Base-by-base conservation (phyloP, 30 jellyfish, hydroid and myxozoan genomes). In the Aurelia aurita region DNA sequence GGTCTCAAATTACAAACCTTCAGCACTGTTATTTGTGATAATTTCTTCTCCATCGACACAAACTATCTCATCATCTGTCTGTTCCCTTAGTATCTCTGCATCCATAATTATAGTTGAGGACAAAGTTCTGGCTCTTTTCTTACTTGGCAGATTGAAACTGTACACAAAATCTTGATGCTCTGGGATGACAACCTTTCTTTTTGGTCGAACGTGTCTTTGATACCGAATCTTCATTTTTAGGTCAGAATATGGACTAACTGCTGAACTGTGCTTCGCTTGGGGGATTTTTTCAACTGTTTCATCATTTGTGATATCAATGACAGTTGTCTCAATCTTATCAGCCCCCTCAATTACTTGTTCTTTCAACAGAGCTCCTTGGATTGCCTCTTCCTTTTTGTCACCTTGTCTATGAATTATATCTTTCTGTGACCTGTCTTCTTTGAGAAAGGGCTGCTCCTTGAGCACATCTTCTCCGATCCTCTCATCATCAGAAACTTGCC, bases 91-190 rank as follows among this genome's bases (percentile, higher is more conserved):
- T 20, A 81, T 81, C 32, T 68, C 68, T 14, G 83, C 91, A 67
- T 54, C 60, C 21, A 79, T 81, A 46, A 81, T 81, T 23, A 69
- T 72, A 2, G 91, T 69, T 8, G 85, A 79, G 31, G 88, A 77
- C 69, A 53, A 28, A 46, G 74, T 32, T 47, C 81, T 53, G 15
- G 79, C 80, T 23, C 76, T 69, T 70, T 58, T 83, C 28, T 66
- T 83, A 71, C 79, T 69, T 34, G 93, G 82, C 22, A 87, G 80
- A 28, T 69, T 65, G 47, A 54, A 46, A 19, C 62, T 83, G 58
- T 87, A 87, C 3, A 87, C 90, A 87, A 60, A 87, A 44, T 87
- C 96, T 45, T 77, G 77, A 7, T 69, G 69, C 29, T 87, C 89
- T 25, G 58, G 84, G 22, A 66, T 76, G 21, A 53, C 55, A 53